Conservation (phyloP, 2,797 vertebrate genomes). For the Malacoraja senta region DNA sequence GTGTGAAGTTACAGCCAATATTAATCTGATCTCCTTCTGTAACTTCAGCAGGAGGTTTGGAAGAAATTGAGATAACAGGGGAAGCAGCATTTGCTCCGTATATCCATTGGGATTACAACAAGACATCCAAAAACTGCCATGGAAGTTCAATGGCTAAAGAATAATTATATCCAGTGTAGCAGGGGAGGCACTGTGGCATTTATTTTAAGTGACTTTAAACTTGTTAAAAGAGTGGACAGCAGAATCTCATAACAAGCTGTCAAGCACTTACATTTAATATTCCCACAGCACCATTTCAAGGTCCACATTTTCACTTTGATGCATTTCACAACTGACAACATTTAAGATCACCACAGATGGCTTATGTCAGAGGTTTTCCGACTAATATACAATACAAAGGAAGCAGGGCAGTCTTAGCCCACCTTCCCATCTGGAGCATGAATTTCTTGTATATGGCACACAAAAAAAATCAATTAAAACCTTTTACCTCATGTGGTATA, state of each 20-base stretch:
- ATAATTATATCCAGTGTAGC: not conserved
- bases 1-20: not conserved
- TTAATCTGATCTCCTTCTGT: not conserved
- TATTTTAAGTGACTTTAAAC: not conserved
- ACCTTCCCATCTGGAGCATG: not conserved
- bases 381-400: not conserved
- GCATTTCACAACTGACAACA: conserved; percentile 25
- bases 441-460: no score
- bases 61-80: not conserved
- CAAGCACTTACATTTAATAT: not conserved
- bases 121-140: not conserved
- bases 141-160: not conserved
- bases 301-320: conserved; percentile 7
- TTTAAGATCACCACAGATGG: conserved; percentile 22
- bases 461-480: not conserved
- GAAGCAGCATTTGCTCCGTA: not conserved
- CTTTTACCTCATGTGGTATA: not conserved
- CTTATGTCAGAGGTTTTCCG: conserved; percentile 1
- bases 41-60: not conserved
- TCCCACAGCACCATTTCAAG: not conserved
- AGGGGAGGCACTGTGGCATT: not conserved
- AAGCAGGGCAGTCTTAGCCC: not conserved
- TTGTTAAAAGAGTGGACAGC: not conserved
- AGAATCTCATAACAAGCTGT: not conserved
- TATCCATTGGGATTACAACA: not conserved